phyloP scores from a whole-genome alignment of 2,797 vertebrate species.

The Poliocrania exsul region DNA sequence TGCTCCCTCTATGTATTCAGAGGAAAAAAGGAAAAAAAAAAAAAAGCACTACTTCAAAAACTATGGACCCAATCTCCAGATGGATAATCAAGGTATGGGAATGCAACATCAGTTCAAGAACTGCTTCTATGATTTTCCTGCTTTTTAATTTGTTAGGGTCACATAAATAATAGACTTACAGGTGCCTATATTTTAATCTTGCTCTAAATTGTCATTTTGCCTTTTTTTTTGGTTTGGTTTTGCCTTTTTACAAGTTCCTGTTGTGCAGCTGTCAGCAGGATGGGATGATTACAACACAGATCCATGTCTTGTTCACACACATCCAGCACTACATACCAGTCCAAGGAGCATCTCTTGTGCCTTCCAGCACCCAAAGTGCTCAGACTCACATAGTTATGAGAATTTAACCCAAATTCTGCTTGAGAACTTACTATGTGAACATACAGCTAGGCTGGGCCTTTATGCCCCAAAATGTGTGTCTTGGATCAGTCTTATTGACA shows the following conservation, averaged over 20 bases:
- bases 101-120: neutral
- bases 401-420: neutral
- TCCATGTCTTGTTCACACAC: neutral
- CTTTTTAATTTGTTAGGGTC: neutral
- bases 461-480: neutral
- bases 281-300: neutral
- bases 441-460: neutral
- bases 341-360: neutral
- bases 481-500: neutral
- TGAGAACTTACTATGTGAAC: neutral
- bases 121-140: neutral
- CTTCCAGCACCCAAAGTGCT: neutral
- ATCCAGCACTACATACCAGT: fast-evolving
- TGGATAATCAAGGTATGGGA: neutral
- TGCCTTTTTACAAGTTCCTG: neutral
- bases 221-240: neutral
- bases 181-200: neutral
- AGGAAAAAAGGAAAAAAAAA: neutral
- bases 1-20: conserved; percentile 47
- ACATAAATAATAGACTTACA: neutral
- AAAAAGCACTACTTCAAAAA: neutral
- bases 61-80: neutral
- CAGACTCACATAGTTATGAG: neutral
- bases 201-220: neutral
- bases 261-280: neutral